Conservation (phyloP, 1,140 invertebrate species). For the Drosophila setifemur region DNA sequence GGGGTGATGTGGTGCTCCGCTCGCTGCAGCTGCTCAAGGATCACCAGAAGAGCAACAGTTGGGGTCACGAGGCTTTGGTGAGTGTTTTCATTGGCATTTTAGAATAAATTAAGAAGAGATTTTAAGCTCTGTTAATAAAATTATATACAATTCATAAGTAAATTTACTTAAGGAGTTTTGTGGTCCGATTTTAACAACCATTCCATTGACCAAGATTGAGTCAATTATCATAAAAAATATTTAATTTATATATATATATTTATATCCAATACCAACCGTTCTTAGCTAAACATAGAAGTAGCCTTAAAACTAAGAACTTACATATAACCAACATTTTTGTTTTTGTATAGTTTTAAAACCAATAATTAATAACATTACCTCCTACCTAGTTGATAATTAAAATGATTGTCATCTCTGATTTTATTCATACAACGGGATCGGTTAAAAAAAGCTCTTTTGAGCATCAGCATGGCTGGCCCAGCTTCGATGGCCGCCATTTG, state of each 20-base stretch:
- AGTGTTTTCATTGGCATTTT: conserved; percentile 11
- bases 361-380: too few relatives aligned
- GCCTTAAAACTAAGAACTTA: too few relatives aligned
- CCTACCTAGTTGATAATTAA: too few relatives aligned
- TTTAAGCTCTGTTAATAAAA: not conserved
- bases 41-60: conserved; percentile 90
- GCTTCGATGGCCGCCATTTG: conserved; percentile 20
- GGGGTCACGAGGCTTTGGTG: conserved; percentile 84
- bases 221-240: too few relatives aligned
- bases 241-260: too few relatives aligned
- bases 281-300: too few relatives aligned
- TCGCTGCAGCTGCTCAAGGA: conserved; percentile 91
- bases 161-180: too few relatives aligned
- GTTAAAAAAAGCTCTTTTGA: conserved; percentile 6
- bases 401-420: not conserved
- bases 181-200: too few relatives aligned
- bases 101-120: not conserved
- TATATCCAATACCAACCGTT: too few relatives aligned
- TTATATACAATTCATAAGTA: not conserved
- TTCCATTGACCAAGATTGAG: too few relatives aligned
- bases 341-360: too few relatives aligned
- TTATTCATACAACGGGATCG: conserved; percentile 5
- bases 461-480: not conserved
- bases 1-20: conserved; percentile 89
- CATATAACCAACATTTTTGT: too few relatives aligned